These are phyloP conservation scores for Sebastes miniatus DNA, from an alignment of 2,797 vertebrate genomes.

Conservation along the genomic window DNA sequence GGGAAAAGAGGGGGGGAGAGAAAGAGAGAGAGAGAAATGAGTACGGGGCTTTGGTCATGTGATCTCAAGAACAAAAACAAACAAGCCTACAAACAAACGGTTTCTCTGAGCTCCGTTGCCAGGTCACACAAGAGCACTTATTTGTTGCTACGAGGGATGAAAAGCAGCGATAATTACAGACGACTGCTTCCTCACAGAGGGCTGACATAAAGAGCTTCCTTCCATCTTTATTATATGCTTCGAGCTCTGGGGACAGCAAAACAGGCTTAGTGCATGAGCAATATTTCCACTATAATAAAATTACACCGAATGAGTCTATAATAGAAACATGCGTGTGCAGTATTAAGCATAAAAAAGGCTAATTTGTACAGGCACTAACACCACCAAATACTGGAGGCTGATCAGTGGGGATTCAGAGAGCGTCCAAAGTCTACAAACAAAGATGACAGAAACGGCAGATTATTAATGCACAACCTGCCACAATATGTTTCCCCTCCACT, in stretches of 20 bases:
- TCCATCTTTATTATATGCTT: conserved; percentile 77
- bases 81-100: conserved; percentile 64
- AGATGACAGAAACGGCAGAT: conserved; percentile 23
- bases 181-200: conserved; percentile 69
- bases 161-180: conserved; percentile 75
- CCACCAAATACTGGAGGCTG: background rate
- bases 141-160: conserved; percentile 71
- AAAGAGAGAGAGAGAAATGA: background rate
- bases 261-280: conserved; percentile 40
- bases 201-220: conserved; percentile 72
- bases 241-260: conserved; percentile 46
- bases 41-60: conserved; percentile 50
- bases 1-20: background rate
- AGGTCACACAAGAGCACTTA: conserved; percentile 63
- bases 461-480: conserved; percentile 35
- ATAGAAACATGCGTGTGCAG: conserved; percentile 1
- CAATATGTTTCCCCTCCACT: conserved; percentile 10
- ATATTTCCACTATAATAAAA: conserved; percentile 50
- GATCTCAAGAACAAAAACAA: conserved; percentile 70
- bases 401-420: background rate
- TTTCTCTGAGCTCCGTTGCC: conserved; percentile 45
- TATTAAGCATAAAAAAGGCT: background rate
- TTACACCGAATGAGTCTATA: conserved; percentile 30
- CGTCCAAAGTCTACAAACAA: conserved; percentile 25
- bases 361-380: background rate